Evolutionary conservation across 2,888 invertebrate genomes (phyloP).

Genomic region (Mythimna impura): DNA sequence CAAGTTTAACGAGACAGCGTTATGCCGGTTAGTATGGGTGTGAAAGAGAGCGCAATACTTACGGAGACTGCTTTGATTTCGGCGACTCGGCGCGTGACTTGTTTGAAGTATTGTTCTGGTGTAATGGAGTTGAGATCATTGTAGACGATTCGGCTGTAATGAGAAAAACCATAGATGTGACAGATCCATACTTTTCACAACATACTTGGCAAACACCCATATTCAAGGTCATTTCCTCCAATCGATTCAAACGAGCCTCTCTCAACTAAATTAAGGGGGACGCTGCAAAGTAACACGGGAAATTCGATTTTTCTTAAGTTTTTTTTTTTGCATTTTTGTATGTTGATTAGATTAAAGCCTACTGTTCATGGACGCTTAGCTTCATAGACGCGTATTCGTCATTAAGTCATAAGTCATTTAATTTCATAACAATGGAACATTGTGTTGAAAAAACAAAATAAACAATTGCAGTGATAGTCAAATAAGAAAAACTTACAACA

Average conservation of each 20-base stretch:
- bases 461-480: too few species aligned
- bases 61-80: conserved; percentile 97
- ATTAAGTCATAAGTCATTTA: too few species aligned
- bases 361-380: too few species aligned
- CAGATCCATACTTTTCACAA: background rate
- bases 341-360: too few species aligned
- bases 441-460: too few species aligned
- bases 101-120: conserved; percentile 98
- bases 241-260: background rate
- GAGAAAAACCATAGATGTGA: conserved; percentile 11
- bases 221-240: background rate
- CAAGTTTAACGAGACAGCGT: conserved; percentile 64
- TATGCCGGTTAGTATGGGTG: conserved; percentile 52
- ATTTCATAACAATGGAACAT: too few species aligned
- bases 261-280: background rate
- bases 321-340: too few species aligned
- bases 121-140: conserved; percentile 97
- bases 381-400: too few species aligned
- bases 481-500: too few species aligned
- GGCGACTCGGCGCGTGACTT: conserved; percentile 96
- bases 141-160: conserved; percentile 95
- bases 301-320: too few species aligned
- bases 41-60: conserved; percentile 82
- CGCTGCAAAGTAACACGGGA: too few species aligned
- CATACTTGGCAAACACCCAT: background rate